Evolutionary conservation across 2,797 vertebrate genomes (phyloP).

Genomic region (Gymnodraco acuticeps): DNA sequence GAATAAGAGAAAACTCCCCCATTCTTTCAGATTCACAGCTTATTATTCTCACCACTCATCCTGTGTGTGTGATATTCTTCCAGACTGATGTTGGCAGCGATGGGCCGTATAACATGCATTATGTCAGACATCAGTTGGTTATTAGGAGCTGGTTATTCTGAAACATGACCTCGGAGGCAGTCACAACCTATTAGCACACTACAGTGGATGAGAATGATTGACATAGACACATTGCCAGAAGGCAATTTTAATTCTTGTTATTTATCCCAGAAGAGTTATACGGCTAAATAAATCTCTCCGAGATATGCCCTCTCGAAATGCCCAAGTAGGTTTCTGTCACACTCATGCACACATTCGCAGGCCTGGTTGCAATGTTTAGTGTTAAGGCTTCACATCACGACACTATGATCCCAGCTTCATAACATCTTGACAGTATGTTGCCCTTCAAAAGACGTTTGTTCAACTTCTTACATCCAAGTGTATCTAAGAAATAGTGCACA

Average conservation of each 20-base stretch:
- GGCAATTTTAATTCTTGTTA: slow-evolving; percentile 79
- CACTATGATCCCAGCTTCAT: background rate
- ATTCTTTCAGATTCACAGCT: slow-evolving; percentile 15
- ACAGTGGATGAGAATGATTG: slow-evolving; percentile 81
- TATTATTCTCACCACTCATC: slow-evolving; percentile 23
- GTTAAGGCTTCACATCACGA: slow-evolving; percentile 20
- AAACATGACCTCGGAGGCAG: slow-evolving; percentile 75
- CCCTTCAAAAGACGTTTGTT: background rate
- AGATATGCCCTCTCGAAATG: slow-evolving; percentile 70
- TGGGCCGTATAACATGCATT: slow-evolving; percentile 48
- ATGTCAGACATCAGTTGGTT: slow-evolving; percentile 56
- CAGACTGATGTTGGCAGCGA: slow-evolving; percentile 42
- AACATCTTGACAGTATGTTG: background rate
- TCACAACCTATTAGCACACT: slow-evolving; percentile 75
- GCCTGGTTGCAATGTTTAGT: slow-evolving; percentile 55
- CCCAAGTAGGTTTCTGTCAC: slow-evolving; percentile 69
- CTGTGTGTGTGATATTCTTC: slow-evolving; percentile 29
- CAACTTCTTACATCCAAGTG: background rate
- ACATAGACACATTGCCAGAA: slow-evolving; percentile 78
- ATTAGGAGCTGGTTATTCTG: slow-evolving; percentile 76
- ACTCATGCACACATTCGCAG: slow-evolving; percentile 20
- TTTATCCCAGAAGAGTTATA: slow-evolving; percentile 80
- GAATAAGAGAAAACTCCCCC: slow-evolving; percentile 2
- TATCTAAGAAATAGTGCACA: background rate
- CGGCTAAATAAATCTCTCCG: slow-evolving; percentile 77